Percentiles rank a stretch among this genome's conserved stretches.
Conservation (phyloP, 2,113 vertebrate species). For the Thunnus thynnus region DNA sequence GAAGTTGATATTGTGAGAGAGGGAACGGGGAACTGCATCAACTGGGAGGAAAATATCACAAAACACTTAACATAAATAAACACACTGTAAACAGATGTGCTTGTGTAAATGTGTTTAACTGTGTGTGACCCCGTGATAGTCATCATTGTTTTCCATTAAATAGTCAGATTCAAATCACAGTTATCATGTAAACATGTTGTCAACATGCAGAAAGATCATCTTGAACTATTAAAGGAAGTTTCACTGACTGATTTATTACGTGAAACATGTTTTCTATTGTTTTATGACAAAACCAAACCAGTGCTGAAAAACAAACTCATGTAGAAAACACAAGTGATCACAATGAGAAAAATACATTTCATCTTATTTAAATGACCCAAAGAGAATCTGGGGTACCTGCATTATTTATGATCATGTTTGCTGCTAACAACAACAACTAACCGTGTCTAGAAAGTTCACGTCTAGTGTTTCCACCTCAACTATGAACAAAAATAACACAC, state of each 20-base stretch:
- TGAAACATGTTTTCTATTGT: no score
- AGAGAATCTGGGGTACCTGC: no score
- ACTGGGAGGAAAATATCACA: background rate
- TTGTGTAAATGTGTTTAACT: background rate
- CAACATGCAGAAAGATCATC: background rate
- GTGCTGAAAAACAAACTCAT: no score
- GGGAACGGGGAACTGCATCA: background rate
- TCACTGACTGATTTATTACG: no score
- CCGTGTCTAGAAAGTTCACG: background rate
- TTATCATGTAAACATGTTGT: background rate
- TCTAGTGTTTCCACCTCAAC: background rate
- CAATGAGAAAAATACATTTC: no score
- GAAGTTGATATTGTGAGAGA: constrained; percentile 40
- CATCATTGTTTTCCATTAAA: background rate
- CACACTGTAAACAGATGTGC: background rate
- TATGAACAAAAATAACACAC: background rate
- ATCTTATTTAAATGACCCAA: no score
- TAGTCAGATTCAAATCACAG: background rate
- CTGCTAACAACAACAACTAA: no score
- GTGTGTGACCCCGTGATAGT: background rate
- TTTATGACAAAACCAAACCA: no score
- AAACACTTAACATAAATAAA: background rate
- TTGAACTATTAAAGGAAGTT: no score
- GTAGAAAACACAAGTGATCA: no score
- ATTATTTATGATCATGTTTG: no score